Conservation (phyloP, 1,140 invertebrate genomes). For the Neelides sp. region DNA sequence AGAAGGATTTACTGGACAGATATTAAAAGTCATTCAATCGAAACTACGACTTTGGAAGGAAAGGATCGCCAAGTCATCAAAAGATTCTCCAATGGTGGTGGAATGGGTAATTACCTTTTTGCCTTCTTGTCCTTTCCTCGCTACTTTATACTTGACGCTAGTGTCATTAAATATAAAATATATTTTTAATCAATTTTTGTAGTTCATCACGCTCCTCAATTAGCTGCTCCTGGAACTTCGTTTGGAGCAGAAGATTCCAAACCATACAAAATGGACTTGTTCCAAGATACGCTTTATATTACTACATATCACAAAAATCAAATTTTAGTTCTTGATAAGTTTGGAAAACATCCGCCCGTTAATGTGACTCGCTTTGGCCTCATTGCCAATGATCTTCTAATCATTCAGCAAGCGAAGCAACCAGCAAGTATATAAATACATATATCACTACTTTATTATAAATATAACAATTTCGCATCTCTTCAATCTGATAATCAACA, state of each 20-base stretch:
- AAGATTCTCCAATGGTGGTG: constrained; percentile 41
- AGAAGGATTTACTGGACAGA: constrained; percentile 62
- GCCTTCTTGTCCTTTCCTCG: too few species aligned
- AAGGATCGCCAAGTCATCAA: constrained; percentile 48
- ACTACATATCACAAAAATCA: constrained; percentile 49
- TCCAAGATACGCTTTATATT: constrained; percentile 57
- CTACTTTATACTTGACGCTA: too few species aligned
- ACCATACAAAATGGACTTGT: constrained; percentile 58
- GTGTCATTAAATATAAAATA: too few species aligned
- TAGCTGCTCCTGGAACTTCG: constrained; percentile 31
- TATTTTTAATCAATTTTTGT: constrained; percentile 3
- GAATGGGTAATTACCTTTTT: too few species aligned
- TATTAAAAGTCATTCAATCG: constrained; percentile 57
- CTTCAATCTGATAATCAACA: constrained; percentile 32
- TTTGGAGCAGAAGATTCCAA: too few species aligned
- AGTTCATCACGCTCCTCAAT: constrained; percentile 4
- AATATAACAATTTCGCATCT: constrained; percentile 6
- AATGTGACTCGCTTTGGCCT: constrained; percentile 44
- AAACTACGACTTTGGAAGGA: constrained; percentile 61
- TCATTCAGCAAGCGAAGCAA: constrained; percentile 54
- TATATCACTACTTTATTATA: too few species aligned
- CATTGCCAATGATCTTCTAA: constrained; percentile 49
- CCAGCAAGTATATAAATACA: constrained; percentile 9
- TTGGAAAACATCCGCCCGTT: constrained; percentile 45
- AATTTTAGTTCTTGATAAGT: constrained; percentile 57